Base-by-base conservation (phyloP, 2,888 invertebrate genomes). In the Spialia ferax region DNA sequence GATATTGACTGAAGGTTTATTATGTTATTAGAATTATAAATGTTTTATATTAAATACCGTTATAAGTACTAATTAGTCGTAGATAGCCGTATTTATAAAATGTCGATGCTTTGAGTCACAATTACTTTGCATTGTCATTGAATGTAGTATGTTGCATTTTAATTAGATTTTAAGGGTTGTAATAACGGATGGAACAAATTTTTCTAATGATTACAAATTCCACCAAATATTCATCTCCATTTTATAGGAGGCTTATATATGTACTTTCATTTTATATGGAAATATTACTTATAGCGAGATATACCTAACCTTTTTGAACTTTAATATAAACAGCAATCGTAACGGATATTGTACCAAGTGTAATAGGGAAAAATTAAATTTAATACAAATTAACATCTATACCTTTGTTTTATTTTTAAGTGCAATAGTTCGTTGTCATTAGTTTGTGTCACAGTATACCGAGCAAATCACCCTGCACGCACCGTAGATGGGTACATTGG, bases 351-450 rank as follows among this genome's bases (percentile, higher is more conserved):
- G n/a, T 69, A 68, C 67, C 60, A 63, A 65, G 23, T 59, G 59
- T 65, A 66, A 60, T 60, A 52, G 52, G 65, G 50, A 79, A 81
- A 84, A 81, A 83, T 83, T 84, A 82, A 84, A 80, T 88, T 86
- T 89, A 91, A 90, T 91, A 91, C 85, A 91, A 86, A 78, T 85
- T 91, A 91, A 91, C 83, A 85, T 82, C 75, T 80, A 72, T 78
- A 26, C 55, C 56, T 75, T 87, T 73, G 86, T 89, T 89, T 87
- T 70, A 79, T 80, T 80, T 79, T 18, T 8, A 22, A 20, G 45
- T 45, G 23, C 13, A 22, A 50, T 55, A 18, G 23, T 18, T 32
- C 8, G 45, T 45, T 15, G 45, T 45, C 54, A 55, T 35, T 55
- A 63, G 63, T 63, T 61, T 54, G 32, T 64, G 64, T 52, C 69